These are phyloP conservation scores for Excalfactoria chinensis DNA, from an alignment of 2,113 vertebrate species.

Conservation along the genomic window DNA sequence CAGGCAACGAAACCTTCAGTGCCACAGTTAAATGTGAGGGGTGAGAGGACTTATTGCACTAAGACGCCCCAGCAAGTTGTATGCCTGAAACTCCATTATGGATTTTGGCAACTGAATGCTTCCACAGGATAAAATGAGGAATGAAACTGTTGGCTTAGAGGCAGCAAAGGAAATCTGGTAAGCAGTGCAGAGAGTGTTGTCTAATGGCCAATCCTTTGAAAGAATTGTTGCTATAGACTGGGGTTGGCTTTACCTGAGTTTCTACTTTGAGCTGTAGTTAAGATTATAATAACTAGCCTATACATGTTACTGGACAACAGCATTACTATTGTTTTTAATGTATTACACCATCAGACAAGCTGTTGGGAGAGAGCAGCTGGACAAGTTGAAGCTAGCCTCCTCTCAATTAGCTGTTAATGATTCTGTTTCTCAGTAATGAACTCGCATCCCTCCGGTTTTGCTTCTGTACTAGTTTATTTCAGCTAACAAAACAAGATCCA, in stretches of 20 bases:
- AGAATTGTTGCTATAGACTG: background rate
- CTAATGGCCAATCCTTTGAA: background rate
- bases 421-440: conserved; percentile 24
- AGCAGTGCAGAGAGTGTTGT: background rate
- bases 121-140: background rate
- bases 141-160: background rate
- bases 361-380: conserved; percentile 48
- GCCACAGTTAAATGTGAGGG: background rate
- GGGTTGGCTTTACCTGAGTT: background rate
- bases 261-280: background rate
- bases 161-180: background rate
- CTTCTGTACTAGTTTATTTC: background rate
- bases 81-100: background rate
- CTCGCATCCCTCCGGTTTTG: background rate
- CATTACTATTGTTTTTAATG: conserved; percentile 35
- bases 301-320: conserved; percentile 42
- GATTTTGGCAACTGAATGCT: background rate
- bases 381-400: conserved; percentile 61
- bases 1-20: background rate
- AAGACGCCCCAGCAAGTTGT: background rate
- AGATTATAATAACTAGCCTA: conserved; percentile 26
- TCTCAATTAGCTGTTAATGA: conserved; percentile 26
- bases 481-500: background rate
- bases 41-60: background rate
- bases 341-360: conserved; percentile 56